Percentiles rank a stretch among this genome's conserved stretches.
Conservation (phyloP, 1,140 invertebrate genomes). For the Spodoptera frugiperda region DNA sequence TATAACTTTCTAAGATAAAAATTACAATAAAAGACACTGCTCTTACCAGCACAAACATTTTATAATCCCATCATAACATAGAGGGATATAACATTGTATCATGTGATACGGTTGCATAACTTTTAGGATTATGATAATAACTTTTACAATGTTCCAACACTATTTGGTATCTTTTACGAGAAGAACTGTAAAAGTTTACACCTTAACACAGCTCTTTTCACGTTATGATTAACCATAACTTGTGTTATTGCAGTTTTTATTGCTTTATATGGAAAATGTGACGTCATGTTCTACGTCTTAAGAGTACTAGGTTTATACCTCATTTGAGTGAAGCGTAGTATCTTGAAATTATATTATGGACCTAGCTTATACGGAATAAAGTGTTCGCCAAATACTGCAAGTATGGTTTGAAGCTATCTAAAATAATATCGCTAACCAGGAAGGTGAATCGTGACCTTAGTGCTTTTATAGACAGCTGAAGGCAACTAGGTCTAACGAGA, state of each 20-base stretch:
- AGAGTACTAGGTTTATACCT: not conserved
- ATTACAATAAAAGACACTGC: no score
- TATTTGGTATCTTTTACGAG: conserved; percentile 38
- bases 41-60: not conserved
- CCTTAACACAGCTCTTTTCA: conserved; percentile 28
- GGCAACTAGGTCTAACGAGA: no score
- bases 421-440: conserved; percentile 18
- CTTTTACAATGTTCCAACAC: conserved; percentile 14
- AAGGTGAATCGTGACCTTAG: conserved; percentile 3
- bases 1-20: no score
- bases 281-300: not conserved
- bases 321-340: not conserved
- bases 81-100: conserved; percentile 25
- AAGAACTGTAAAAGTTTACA: conserved; percentile 35
- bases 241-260: conserved; percentile 34
- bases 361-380: not conserved
- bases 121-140: conserved; percentile 24
- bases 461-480: conserved; percentile 8
- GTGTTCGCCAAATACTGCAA: not conserved
- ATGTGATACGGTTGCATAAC: conserved; percentile 26
- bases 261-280: conserved; percentile 5
- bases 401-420: conserved; percentile 14
- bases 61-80: conserved; percentile 14
- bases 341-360: not conserved
- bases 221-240: conserved; percentile 40